Base-by-base conservation (phyloP, 2,888 invertebrate species). In the Clistopyga incitator region DNA sequence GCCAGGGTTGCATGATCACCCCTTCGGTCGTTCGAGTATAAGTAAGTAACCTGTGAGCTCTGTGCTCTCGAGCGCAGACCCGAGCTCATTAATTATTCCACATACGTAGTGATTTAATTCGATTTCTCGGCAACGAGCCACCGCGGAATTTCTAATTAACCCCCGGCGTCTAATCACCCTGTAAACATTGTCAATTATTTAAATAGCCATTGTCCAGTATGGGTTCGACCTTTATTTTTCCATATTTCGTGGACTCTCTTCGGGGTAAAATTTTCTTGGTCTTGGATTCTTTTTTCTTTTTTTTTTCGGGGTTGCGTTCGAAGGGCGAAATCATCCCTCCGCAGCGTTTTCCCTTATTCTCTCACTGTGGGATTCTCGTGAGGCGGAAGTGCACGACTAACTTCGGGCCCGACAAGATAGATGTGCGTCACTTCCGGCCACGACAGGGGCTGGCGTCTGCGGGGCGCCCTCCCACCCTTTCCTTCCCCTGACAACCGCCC, bases 341-440 rank as follows among this genome's bases (percentile, higher is more conserved):
- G 54, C 71, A 52, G 52, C 42, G 61, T 81, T 64, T 64, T 70
- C 68, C 15, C 20, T 72, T 56, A 47, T 47, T 67, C 74, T 56
- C 64, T 29, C 47, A 23, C 76, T 78, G 68, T 71, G 18, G 67
- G 65, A 84, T 80, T 87, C 86, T 83, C 70, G 64, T 85, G 85
- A 89, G 89, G 87, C 91, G 92, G 92, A 92, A 92, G 90, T 90
- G 90, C 90, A 89, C 88, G 89, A 89, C 90, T 88, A 88, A 90
- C 89, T 86, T 83, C 88, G 87, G 81, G 88, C 87, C 70, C 75
- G 90, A 89, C 88, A 93, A 93, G 93, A 93, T 93, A 91, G 91
- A 93, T 93, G 92, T 92, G 91, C 92, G 92, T 92, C 90, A 92
- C 93, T 92, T 93, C 93, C 93, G 92, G 91, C 90, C 90, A 91